phyloP scores from a whole-genome alignment of 2,888 invertebrate species.

The Hoplodrina ambigua region DNA sequence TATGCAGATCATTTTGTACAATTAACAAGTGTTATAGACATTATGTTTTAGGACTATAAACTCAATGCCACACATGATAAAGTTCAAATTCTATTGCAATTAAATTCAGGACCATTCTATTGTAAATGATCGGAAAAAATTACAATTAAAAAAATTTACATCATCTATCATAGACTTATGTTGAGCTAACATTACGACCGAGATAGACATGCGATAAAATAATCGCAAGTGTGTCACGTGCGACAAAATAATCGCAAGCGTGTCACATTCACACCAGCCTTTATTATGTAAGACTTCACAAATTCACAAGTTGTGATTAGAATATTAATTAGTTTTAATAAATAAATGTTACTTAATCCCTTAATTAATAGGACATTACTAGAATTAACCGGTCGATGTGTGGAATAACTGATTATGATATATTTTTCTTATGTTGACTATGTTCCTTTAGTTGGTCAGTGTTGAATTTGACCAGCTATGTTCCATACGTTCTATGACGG shows the following conservation, averaged over 20 bases:
- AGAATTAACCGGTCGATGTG: slow-evolving; percentile 34
- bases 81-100: background rate
- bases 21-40: background rate
- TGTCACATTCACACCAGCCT: background rate
- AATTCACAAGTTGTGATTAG: slow-evolving; percentile 55
- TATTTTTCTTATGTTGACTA: slow-evolving; percentile 6
- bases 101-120: background rate
- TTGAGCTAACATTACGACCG: no score
- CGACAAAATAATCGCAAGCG: slow-evolving; percentile 19
- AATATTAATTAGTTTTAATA: slow-evolving; percentile 29
- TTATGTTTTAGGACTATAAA: no score
- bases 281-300: slow-evolving; percentile 26
- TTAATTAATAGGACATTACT: slow-evolving; percentile 32
- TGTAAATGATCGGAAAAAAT: background rate
- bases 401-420: slow-evolving; percentile 24
- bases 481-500: no score
- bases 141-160: no score
- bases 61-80: background rate
- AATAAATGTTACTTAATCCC: slow-evolving; percentile 54
- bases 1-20: background rate
- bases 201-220: background rate
- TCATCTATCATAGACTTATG: no score
- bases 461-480: background rate
- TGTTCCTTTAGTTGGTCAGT: slow-evolving; percentile 24
- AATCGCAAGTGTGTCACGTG: background rate